phyloP scores from a whole-genome alignment of 1,140 invertebrate genomes.

The Lerema accius region DNA sequence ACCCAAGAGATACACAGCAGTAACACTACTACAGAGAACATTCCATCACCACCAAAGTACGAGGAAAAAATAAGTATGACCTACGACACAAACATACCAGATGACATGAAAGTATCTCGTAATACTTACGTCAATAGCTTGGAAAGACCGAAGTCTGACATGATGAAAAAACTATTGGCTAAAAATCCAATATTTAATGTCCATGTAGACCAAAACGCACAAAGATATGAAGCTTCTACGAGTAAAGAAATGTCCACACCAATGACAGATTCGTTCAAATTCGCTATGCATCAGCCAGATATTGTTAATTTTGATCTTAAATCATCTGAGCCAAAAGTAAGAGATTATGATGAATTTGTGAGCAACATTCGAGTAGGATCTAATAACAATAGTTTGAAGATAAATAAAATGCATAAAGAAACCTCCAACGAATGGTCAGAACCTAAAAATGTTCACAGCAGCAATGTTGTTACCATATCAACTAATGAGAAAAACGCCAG shows the following conservation, averaged over 20 bases:
- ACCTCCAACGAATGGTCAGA: constrained; percentile 59
- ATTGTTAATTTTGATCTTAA: constrained; percentile 79
- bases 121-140: constrained; percentile 83
- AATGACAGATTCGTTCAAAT: constrained; percentile 75
- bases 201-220: constrained; percentile 66
- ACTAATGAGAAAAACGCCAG: constrained; percentile 60
- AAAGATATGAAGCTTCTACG: constrained; percentile 60
- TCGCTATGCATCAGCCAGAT: constrained; percentile 78
- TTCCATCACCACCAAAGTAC: constrained; percentile 60
- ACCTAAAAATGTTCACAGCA: constrained; percentile 51
- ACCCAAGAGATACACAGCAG: constrained; percentile 51
- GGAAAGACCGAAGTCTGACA: constrained; percentile 82
- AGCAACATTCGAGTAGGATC: constrained; percentile 79
- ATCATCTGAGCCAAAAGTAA: constrained; percentile 54
- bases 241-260: constrained; percentile 56
- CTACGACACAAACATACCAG: constrained; percentile 84
- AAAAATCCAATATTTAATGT: constrained; percentile 81
- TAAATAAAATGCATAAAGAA: constrained; percentile 59
- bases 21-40: constrained; percentile 40
- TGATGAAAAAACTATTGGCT: constrained; percentile 81
- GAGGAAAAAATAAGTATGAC: constrained; percentile 75
- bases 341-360: constrained; percentile 74
- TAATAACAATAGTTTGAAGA: constrained; percentile 72
- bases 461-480: constrained; percentile 76
- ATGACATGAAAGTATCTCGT: constrained; percentile 84